Conservation (phyloP, 1,140 invertebrate species). For the Dendrolimus punctatus region DNA sequence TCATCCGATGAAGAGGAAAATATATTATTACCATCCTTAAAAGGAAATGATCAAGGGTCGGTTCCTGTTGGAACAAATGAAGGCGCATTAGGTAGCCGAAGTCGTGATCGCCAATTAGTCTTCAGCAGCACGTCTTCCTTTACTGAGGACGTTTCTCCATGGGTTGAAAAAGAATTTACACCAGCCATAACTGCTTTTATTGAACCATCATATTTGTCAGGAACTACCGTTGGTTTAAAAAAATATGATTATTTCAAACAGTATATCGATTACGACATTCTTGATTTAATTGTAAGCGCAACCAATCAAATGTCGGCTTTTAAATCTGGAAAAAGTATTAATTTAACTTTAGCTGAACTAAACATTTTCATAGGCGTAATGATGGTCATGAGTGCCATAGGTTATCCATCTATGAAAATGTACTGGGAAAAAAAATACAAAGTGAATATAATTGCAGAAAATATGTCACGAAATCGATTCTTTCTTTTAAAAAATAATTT, state of each 20-base stretch:
- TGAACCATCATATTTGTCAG: background rate
- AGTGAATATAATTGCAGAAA: constrained; percentile 6
- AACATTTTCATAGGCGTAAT: constrained; percentile 16
- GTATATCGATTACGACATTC: constrained; percentile 9
- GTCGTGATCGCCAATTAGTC: background rate
- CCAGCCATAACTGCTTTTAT: background rate
- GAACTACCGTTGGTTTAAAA: background rate
- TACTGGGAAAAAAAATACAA: constrained; percentile 14
- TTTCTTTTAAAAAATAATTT: constrained; percentile 7
- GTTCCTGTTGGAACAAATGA: no score
- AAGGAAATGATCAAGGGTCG: background rate
- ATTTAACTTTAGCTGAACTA: constrained; percentile 2
- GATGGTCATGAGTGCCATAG: constrained; percentile 8
- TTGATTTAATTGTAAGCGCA: constrained; percentile 1
- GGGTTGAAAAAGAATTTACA: background rate
- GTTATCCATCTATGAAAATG: constrained; percentile 10
- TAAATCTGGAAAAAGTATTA: constrained; percentile 3
- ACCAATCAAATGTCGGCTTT: constrained; percentile 4
- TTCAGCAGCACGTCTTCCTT: no score
- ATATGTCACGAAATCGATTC: constrained; percentile 13
- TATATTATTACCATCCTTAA: background rate
- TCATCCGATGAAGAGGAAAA: background rate
- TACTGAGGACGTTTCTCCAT: background rate
- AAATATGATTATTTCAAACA: constrained; percentile 7
- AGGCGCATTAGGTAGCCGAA: background rate